Evolutionary conservation across 1,140 invertebrate species (phyloP).

Genomic region (Drosophila ercepeae): DNA sequence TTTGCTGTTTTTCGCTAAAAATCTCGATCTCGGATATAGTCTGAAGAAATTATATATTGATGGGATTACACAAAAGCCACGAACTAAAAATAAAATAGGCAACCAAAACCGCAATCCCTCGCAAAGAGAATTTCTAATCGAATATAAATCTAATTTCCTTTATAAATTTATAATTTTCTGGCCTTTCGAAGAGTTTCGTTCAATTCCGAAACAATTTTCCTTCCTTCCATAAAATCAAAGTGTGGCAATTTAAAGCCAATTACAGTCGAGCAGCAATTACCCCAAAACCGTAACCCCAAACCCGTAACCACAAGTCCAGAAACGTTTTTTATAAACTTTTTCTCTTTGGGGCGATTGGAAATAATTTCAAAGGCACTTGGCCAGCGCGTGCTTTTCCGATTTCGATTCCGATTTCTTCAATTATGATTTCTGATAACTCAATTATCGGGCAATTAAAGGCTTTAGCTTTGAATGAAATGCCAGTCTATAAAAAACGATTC

Average conservation of each 20-base stretch:
- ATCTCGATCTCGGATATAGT: no score
- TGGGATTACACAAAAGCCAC: no score
- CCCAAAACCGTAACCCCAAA: no score
- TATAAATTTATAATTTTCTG: not conserved
- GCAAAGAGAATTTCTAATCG: no score
- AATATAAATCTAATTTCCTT: no score
- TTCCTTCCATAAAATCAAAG: slow-evolving; percentile 49
- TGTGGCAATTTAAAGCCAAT: slow-evolving; percentile 44
- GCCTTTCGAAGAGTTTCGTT: not conserved
- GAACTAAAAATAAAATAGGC: no score
- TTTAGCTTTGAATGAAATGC: slow-evolving; percentile 58
- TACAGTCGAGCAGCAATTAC: slow-evolving; percentile 18
- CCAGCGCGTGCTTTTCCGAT: slow-evolving; percentile 52
- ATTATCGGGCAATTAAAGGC: slow-evolving; percentile 73
- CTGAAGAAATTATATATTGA: no score
- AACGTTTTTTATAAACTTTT: no score
- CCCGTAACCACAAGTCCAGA: no score
- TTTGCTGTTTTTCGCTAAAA: slow-evolving; percentile 76
- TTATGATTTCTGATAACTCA: slow-evolving; percentile 74
- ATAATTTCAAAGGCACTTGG: slow-evolving; percentile 38
- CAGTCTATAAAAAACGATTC: slow-evolving; percentile 29
- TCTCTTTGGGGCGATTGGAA: slow-evolving; percentile 4
- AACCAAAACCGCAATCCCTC: no score
- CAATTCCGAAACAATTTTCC: slow-evolving; percentile 3
- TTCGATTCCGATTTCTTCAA: slow-evolving; percentile 45